Evolutionary conservation across 1,140 invertebrate genomes (phyloP).

Genomic region (Drosophila kepulauana): DNA sequence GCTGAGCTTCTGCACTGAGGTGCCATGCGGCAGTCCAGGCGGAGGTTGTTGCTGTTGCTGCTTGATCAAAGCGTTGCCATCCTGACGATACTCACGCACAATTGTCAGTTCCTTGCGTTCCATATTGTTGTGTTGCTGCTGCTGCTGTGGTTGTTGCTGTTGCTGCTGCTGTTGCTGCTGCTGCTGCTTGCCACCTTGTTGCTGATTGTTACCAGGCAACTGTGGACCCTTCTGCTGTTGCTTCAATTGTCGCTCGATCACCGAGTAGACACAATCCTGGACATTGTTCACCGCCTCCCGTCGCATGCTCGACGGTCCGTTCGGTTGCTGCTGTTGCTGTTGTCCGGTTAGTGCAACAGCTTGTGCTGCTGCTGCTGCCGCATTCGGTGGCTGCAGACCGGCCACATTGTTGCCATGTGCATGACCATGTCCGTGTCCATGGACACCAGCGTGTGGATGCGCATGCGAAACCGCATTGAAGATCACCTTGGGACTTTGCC

Average conservation of each 20-base stretch:
- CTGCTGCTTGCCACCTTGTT: conserved; percentile 42
- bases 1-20: conserved; percentile 67
- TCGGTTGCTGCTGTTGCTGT: conserved; percentile 57
- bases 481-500: conserved; percentile 85
- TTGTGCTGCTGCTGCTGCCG: conserved; percentile 6
- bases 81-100: conserved; percentile 86
- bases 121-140: conserved; percentile 70
- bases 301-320: conserved; percentile 75
- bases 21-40: conserved; percentile 58
- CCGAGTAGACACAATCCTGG: conserved; percentile 76
- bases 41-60: conserved; percentile 27
- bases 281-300: conserved; percentile 75
- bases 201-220: conserved; percentile 21
- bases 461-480: conserved; percentile 52
- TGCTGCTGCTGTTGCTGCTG: conserved; percentile 79
- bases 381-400: conserved; percentile 57
- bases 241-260: conserved; percentile 72
- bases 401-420: conserved; percentile 53
- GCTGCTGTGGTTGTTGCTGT: conserved; percentile 79
- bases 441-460: conserved; percentile 13
- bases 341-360: conserved; percentile 2
- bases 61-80: conserved; percentile 59
- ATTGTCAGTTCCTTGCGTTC: conserved; percentile 85
- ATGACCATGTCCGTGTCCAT: conserved; percentile 37
- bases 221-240: conserved; percentile 63